Percentiles rank a stretch among this genome's conserved stretches.
Evolutionary conservation across 2,888 invertebrate species (phyloP).

Genomic region (Drosophila infuscata): DNA sequence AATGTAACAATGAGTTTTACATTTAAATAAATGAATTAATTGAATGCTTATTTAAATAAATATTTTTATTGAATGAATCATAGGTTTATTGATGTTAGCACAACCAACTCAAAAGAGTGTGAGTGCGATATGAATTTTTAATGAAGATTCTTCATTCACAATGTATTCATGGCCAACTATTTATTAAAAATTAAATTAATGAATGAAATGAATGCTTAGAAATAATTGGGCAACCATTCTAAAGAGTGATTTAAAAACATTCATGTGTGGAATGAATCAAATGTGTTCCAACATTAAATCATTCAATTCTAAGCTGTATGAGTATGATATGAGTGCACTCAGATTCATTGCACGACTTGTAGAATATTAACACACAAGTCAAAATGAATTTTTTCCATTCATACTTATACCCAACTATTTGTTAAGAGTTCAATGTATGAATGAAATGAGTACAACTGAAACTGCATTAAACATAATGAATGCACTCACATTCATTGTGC

Average conservation of each 20-base stretch:
- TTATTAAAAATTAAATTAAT: background rate
- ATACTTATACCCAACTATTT: background rate
- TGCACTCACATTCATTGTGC: conserved; percentile 54
- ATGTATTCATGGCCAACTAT: background rate
- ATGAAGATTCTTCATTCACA: background rate
- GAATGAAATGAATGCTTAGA: background rate
- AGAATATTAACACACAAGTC: background rate
- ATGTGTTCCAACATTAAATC: background rate
- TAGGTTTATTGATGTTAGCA: background rate
- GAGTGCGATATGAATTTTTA: background rate
- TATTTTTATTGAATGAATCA: background rate
- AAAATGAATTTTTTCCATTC: background rate
- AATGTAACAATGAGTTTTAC: background rate
- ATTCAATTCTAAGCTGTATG: background rate
- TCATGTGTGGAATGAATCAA: background rate
- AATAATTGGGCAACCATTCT: background rate
- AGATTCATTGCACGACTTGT: background rate
- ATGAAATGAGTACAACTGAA: conserved; percentile 14
- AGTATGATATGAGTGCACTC: background rate
- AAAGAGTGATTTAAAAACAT: background rate
- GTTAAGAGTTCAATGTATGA: background rate
- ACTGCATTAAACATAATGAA: conserved; percentile 41
- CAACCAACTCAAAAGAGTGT: background rate
- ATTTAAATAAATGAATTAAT: background rate
- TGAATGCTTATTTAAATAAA: background rate